A percentile compares a stretch with the other conserved stretches of the same genome.
These are phyloP conservation scores for Zapus hudsonius DNA, from an alignment of 2,113 vertebrate genomes.

Conservation along the genomic window DNA sequence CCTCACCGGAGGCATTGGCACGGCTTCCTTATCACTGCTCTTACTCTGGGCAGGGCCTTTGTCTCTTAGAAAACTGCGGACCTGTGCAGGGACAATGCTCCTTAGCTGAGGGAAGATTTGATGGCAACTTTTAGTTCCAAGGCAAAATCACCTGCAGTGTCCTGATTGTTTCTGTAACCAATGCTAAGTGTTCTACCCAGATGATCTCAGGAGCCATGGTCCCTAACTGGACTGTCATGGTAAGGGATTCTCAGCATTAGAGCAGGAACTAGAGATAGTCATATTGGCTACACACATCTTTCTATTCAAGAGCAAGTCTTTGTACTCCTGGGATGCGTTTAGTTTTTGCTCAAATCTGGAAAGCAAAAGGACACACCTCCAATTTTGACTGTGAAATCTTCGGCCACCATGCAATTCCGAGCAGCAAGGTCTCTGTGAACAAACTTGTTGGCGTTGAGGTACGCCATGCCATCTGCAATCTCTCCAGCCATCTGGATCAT, in stretches of 20 bases:
- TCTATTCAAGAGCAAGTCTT: background rate
- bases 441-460: conserved; percentile 99
- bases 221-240: background rate
- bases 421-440: conserved; percentile 98
- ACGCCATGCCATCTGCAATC: conserved; percentile 98
- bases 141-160: background rate
- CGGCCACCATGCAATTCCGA: conserved; percentile 98
- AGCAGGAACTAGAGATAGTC: background rate
- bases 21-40: background rate
- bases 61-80: background rate
- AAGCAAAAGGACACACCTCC: conserved; percentile 89
- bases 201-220: background rate
- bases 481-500: conserved; percentile 99
- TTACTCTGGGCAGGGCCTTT: background rate
- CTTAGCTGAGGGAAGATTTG: background rate
- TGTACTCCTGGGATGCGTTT: fast-evolving
- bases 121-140: background rate
- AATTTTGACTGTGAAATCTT: conserved; percentile 99
- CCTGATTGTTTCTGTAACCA: background rate
- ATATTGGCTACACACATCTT: background rate
- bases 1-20: background rate
- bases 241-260: fast-evolving
- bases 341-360: background rate
- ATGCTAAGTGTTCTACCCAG: background rate
- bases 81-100: background rate